Percentiles rank a stretch among this genome's conserved stretches.
Evolutionary conservation across 2,888 invertebrate genomes (phyloP).

Genomic region (Sarcophaga subvicina): DNA sequence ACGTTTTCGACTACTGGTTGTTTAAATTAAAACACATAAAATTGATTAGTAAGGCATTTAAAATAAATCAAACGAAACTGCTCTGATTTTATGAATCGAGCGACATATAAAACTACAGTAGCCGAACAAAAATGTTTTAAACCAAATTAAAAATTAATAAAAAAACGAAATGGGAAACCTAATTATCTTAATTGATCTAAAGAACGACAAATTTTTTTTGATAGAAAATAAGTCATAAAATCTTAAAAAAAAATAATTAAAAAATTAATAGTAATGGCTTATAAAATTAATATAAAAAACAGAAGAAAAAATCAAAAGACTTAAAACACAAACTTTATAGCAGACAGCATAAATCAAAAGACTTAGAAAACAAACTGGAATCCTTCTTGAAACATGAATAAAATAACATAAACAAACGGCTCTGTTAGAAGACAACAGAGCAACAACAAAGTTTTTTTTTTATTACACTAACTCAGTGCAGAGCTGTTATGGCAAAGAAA

Average conservation of each 20-base stretch:
- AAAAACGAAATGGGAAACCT: neutral
- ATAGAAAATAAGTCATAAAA: slow-evolving; percentile 17
- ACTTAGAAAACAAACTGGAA: slow-evolving; percentile 14
- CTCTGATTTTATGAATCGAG: neutral
- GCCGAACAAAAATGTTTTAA: neutral
- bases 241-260: neutral
- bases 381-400: neutral
- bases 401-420: neutral
- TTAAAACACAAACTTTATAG: slow-evolving; percentile 24
- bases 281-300: slow-evolving; percentile 7
- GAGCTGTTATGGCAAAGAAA: neutral
- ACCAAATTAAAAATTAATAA: neutral
- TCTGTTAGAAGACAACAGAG: neutral
- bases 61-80: neutral
- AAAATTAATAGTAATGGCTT: neutral
- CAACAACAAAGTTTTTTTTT: neutral
- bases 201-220: slow-evolving; percentile 27
- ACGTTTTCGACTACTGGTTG: too few relatives aligned
- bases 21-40: neutral
- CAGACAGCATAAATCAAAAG: neutral
- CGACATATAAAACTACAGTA: too few relatives aligned
- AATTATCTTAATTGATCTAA: slow-evolving; percentile 50
- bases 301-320: slow-evolving; percentile 30
- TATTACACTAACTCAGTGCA: neutral
- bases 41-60: neutral